Evolutionary conservation across 2,888 invertebrate genomes (phyloP), one percentile per base, ranked within the genome.

Genomic region (Cepaea hortensis): DNA sequence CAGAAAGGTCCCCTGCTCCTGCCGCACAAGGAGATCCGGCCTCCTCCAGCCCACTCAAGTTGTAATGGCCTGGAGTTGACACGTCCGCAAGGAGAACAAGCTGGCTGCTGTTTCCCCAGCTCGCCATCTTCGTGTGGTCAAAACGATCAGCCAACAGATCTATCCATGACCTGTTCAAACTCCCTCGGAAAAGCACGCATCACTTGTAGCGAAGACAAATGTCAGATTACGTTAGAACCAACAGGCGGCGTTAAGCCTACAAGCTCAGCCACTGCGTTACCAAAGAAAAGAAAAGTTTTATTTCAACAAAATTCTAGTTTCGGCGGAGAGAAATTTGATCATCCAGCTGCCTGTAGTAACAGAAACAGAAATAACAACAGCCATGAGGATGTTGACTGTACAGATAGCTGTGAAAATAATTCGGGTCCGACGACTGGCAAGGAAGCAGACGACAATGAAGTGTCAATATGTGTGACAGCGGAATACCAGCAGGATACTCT

Each of bases 111-210:
- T 20, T 55, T 48, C 23, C 61, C 68, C 3, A 18, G 18, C 3
- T 23, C 68, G 6, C 1, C 5, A 3, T 1, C 77, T 4, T 15
- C 5, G 3, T n/a, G 68, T 55, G 79, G 55, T 6, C 70, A 48
- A 2, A 70, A 35, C 46, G 72, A 81, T 13, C 23, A 82, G 35
- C 86, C 86, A 1, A 86, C 86, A 23, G 86, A 86, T 23, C 68
- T 86, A 23, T 86, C 86, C n/a, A 75, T 86, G 82, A 68, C 70
- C 0, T 86, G 76, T 35, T 23, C 65, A 5, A 86, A 82, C 46
- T 65, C 65, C n/a, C 46, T 82, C 23, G 86, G 76, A 9, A 76
- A 86, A 1, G 76, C 75, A 7, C 48, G 18, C 0, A 23, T 81
- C 50, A 65, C n/a, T 3, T 86, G 86, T 46, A 76, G 23, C 20